These are phyloP conservation scores for Tachina fera DNA, from an alignment of 2,888 invertebrate genomes.

Conservation along the genomic window DNA sequence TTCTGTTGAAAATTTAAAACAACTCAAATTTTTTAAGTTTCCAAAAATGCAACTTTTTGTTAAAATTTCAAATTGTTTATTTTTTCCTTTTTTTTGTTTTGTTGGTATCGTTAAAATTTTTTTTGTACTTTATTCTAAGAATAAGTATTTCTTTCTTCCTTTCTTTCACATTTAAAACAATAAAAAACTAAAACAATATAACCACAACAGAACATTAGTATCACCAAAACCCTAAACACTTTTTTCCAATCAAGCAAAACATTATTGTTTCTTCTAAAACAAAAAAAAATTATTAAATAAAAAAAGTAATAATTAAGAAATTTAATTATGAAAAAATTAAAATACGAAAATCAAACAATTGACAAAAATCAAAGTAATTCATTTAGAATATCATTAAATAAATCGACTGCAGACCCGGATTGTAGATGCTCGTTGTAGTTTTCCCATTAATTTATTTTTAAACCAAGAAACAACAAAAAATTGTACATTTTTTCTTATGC, in stretches of 20 bases:
- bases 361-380: conserved; percentile 58
- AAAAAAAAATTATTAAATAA: conserved; percentile 56
- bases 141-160: conserved; percentile 42
- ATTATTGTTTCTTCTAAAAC: conserved; percentile 65
- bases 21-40: conserved; percentile 4
- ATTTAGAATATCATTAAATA: conserved; percentile 64
- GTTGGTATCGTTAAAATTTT: conserved; percentile 5
- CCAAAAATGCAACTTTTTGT: conserved; percentile 9
- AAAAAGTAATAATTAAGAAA: conserved; percentile 55
- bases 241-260: conserved; percentile 69
- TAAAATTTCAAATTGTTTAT: not conserved
- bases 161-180: conserved; percentile 59
- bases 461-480: conserved; percentile 38
- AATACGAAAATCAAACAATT: conserved; percentile 55
- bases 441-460: conserved; percentile 22
- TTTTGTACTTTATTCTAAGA: conserved; percentile 31
- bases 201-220: conserved; percentile 72
- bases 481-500: conserved; percentile 39
- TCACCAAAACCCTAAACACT: conserved; percentile 71
- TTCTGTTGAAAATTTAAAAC: not conserved
- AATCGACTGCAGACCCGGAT: conserved; percentile 83
- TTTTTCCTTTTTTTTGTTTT: not conserved
- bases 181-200: conserved; percentile 72
- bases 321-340: conserved; percentile 62
- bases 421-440: conserved; percentile 70